A percentile compares a stretch with the other conserved stretches of the same genome.
Evolutionary conservation across 2,888 invertebrate species (phyloP).

Genomic region (Griposia aprilina): DNA sequence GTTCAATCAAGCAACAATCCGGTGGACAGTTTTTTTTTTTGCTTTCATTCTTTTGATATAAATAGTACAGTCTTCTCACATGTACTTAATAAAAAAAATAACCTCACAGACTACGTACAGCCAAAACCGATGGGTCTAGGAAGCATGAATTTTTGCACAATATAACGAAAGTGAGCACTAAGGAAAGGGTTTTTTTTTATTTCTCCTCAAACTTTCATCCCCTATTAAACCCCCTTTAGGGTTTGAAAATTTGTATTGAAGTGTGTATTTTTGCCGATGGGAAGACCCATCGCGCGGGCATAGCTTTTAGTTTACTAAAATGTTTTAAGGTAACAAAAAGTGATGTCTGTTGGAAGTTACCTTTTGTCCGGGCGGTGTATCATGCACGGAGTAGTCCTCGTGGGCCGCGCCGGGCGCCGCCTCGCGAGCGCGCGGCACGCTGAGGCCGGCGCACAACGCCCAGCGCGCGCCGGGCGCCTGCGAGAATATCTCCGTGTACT

Average conservation of each 20-base stretch:
- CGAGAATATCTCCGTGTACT: conserved; percentile 77
- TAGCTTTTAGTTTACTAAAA: not conserved
- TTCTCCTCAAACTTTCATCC: too few relatives aligned
- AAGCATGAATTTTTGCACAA: too few relatives aligned
- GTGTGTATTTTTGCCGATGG: too few relatives aligned
- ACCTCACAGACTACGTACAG: too few relatives aligned
- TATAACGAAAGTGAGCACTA: too few relatives aligned
- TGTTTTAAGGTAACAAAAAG: not conserved
- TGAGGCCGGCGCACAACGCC: conserved; percentile 77
- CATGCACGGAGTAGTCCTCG: conserved; percentile 85
- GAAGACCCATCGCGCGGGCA: too few relatives aligned
- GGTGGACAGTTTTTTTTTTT: not conserved
- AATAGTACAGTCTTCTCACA: not conserved
- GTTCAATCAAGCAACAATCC: not conserved
- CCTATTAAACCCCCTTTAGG: too few relatives aligned
- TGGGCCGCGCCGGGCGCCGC: conserved; percentile 54
- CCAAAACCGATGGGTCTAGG: too few relatives aligned
- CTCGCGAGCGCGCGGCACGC: conserved; percentile 73
- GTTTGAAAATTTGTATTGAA: too few relatives aligned
- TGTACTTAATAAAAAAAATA: too few relatives aligned
- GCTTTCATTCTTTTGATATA: not conserved
- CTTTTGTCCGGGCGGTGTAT: conserved; percentile 89
- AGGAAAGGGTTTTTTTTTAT: too few relatives aligned
- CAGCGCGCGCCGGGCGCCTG: conserved; percentile 69
- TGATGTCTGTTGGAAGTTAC: conserved; percentile 64